Conservation (phyloP, 2,888 invertebrate genomes). For the Mamestra brassicae region DNA sequence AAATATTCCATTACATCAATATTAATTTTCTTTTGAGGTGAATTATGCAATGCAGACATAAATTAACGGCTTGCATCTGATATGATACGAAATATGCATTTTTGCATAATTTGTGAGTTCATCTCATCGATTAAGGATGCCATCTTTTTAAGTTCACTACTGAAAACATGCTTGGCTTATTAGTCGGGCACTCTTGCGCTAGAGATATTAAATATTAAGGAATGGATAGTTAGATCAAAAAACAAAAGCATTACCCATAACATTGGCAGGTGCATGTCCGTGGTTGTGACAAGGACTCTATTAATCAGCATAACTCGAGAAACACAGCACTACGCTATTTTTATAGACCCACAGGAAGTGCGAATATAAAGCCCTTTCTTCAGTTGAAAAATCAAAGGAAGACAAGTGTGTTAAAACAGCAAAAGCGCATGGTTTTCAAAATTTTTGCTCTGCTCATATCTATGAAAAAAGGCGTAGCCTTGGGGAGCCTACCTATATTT, state of each 20-base stretch:
- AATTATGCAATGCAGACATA: constrained; percentile 45
- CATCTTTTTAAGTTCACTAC: not conserved
- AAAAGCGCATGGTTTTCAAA: not conserved
- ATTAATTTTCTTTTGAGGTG: constrained; percentile 32
- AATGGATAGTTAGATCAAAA: not conserved
- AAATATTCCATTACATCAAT: constrained; percentile 42
- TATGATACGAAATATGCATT: constrained; percentile 19
- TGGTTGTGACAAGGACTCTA: not conserved
- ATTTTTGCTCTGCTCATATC: not conserved
- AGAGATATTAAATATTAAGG: constrained; percentile 7
- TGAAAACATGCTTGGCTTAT: not conserved
- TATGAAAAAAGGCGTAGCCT: not conserved
- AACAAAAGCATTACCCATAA: not conserved
- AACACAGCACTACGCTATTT: not conserved
- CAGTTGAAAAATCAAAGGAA: not conserved
- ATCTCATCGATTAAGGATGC: not conserved
- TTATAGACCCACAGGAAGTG: not conserved
- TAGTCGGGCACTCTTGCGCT: not conserved
- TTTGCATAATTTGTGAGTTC: constrained; percentile 23
- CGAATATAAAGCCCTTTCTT: no score
- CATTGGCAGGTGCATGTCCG: not conserved
- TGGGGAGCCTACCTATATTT: not conserved
- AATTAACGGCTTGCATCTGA: constrained; percentile 36
- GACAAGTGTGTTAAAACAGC: not conserved
- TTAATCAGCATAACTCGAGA: not conserved